phyloP scores from a whole-genome alignment of 2,797 vertebrate genomes.

The Thaleichthys pacificus region DNA sequence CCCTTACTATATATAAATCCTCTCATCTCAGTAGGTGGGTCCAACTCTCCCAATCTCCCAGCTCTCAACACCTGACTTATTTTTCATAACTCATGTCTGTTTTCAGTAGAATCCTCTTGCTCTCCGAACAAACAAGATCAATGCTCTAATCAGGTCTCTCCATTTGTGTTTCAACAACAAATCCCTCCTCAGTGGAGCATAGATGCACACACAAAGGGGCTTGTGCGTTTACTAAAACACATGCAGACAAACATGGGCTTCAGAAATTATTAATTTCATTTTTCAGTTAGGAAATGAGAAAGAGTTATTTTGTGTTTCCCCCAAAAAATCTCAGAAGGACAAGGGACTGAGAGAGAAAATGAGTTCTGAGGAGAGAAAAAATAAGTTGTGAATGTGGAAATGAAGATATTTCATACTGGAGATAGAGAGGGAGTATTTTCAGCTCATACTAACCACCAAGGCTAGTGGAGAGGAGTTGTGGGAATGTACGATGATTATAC shows the following conservation, averaged over 20 bases:
- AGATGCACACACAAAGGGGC: neutral
- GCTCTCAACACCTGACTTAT: slow-evolving; percentile 3
- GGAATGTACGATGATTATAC: slow-evolving; percentile 14
- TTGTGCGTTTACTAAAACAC: neutral
- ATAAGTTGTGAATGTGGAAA: neutral
- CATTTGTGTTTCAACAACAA: slow-evolving; percentile 8
- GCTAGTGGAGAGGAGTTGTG: neutral
- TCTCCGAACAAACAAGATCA: slow-evolving; percentile 23
- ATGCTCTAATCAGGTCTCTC: slow-evolving; percentile 17
- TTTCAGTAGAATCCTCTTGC: neutral
- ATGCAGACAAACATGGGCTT: neutral
- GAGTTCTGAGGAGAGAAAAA: neutral
- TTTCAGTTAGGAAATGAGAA: neutral
- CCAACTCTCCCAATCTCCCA: neutral
- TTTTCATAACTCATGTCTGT: slow-evolving; percentile 14
- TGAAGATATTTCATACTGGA: neutral
- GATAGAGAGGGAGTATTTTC: neutral
- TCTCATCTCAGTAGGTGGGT: neutral
- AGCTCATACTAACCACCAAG: neutral
- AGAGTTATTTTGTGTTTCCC: neutral
- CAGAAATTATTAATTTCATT: slow-evolving; percentile 13
- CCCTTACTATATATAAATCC: neutral
- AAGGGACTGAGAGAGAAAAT: slow-evolving; percentile 1
- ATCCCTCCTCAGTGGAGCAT: neutral
- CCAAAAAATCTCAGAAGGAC: neutral